phyloP scores from a whole-genome alignment of 1,140 invertebrate species.

The Oncopeltus fasciatus region DNA sequence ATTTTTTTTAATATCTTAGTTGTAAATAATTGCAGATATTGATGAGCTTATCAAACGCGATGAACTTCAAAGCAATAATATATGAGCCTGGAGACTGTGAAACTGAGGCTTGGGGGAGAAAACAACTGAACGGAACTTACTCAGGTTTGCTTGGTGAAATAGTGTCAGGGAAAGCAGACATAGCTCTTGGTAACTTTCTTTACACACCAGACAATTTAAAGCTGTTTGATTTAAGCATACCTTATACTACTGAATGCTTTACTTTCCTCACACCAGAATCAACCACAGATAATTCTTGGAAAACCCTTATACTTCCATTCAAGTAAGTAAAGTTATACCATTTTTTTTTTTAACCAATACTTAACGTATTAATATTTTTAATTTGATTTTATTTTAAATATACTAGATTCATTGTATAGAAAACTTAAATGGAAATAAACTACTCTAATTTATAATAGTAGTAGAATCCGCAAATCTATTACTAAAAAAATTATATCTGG shows the following conservation, averaged over 20 bases:
- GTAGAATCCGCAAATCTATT: no score
- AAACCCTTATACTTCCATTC: slow-evolving; percentile 64
- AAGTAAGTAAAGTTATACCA: slow-evolving; percentile 35
- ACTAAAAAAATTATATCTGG: no score
- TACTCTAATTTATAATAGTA: no score
- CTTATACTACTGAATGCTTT: slow-evolving; percentile 63
- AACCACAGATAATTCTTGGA: slow-evolving; percentile 62
- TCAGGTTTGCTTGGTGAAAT: slow-evolving; percentile 57
- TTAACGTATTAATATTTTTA: no score
- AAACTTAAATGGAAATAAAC: no score
- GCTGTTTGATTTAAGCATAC: slow-evolving; percentile 56
- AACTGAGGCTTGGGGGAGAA: slow-evolving; percentile 46
- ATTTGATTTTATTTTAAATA: no score
- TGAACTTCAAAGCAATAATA: slow-evolving; percentile 51
- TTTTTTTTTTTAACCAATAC: no score
- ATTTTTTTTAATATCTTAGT: neutral
- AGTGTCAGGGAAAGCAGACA: slow-evolving; percentile 44
- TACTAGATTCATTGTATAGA: no score
- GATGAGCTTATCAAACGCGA: slow-evolving; percentile 42
- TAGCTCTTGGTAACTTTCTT: slow-evolving; percentile 62
- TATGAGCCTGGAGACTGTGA: slow-evolving; percentile 44
- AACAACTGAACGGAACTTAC: slow-evolving; percentile 41
- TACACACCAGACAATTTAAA: slow-evolving; percentile 51
- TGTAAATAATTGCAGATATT: slow-evolving; percentile 40
- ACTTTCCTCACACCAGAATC: slow-evolving; percentile 70